Conservation (phyloP, 2,888 invertebrate species). For the Brachyopa scutellaris region DNA sequence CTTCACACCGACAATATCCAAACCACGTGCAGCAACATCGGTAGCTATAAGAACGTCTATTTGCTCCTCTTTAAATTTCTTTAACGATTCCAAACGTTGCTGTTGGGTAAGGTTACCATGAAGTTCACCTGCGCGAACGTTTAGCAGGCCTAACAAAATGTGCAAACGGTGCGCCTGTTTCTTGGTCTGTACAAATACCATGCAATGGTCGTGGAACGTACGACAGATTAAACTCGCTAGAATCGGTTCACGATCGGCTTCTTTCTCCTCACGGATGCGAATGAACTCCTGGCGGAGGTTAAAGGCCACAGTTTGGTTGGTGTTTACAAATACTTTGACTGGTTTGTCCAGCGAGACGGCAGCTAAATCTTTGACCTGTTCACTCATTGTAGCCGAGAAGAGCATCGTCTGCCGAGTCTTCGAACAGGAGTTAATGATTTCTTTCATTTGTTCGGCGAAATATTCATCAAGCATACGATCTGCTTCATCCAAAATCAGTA, state of each 20-base stretch:
- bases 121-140: constrained; percentile 92
- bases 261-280: constrained; percentile 93
- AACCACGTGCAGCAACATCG: constrained; percentile 94
- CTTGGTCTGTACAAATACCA: constrained; percentile 98
- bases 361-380: constrained; percentile 97
- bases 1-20: constrained; percentile 98
- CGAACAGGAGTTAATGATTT: constrained; percentile 96
- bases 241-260: constrained; percentile 95
- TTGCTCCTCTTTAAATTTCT: constrained; percentile 92
- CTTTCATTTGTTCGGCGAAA: constrained; percentile 99
- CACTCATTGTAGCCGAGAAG: constrained; percentile 99
- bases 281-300: constrained; percentile 98
- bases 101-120: constrained; percentile 98
- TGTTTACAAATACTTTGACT: constrained; percentile 97
- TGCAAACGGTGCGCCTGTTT: constrained; percentile 96
- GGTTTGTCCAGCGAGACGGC: constrained; percentile 96
- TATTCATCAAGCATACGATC: constrained; percentile 98
- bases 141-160: constrained; percentile 94
- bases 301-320: constrained; percentile 96
- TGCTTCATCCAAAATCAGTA: constrained; percentile 86
- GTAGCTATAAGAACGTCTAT: constrained; percentile 96
- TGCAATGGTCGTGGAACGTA: constrained; percentile 94
- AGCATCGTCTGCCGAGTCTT: constrained; percentile 96
- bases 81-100: constrained; percentile 94
- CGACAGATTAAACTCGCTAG: constrained; percentile 91